A percentile compares a stretch with the other conserved stretches of the same genome.
These are phyloP conservation scores for Cantharis nigra DNA, from an alignment of 2,888 invertebrate genomes.

Conservation along the genomic window DNA sequence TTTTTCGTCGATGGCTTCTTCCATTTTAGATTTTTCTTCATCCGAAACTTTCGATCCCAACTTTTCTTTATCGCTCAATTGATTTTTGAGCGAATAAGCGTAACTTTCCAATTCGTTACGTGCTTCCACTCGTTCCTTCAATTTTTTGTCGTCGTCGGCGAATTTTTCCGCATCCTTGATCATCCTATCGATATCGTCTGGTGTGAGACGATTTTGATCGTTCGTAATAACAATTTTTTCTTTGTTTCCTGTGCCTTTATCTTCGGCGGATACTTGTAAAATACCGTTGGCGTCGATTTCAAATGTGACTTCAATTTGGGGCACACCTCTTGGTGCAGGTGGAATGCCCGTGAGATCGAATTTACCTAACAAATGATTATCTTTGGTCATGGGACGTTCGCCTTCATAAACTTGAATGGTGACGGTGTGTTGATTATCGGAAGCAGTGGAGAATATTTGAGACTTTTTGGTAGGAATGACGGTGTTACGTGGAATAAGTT, in stretches of 20 bases:
- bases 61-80: constrained; percentile 95
- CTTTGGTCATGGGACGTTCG: constrained; percentile 99
- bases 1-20: constrained; percentile 92
- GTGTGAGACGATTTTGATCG: constrained; percentile 94
- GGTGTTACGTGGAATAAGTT: constrained; percentile 96
- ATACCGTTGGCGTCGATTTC: constrained; percentile 96
- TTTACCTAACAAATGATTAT: constrained; percentile 97
- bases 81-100: constrained; percentile 97
- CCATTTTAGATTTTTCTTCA: constrained; percentile 93
- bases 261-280: constrained; percentile 95
- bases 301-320: constrained; percentile 93
- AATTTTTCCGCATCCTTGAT: constrained; percentile 99
- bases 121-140: constrained; percentile 94
- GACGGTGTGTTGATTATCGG: constrained; percentile 98
- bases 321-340: constrained; percentile 90
- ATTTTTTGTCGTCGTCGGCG: constrained; percentile 97
- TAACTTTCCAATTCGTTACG: constrained; percentile 97
- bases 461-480: constrained; percentile 99
- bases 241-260: constrained; percentile 98
- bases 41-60: constrained; percentile 88
- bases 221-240: constrained; percentile 99
- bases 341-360: constrained; percentile 98
- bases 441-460: constrained; percentile 98
- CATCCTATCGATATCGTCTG: constrained; percentile 99
- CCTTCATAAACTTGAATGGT: constrained; percentile 99